Conservation (phyloP, 2,113 vertebrate genomes). For the Zeus faber region DNA sequence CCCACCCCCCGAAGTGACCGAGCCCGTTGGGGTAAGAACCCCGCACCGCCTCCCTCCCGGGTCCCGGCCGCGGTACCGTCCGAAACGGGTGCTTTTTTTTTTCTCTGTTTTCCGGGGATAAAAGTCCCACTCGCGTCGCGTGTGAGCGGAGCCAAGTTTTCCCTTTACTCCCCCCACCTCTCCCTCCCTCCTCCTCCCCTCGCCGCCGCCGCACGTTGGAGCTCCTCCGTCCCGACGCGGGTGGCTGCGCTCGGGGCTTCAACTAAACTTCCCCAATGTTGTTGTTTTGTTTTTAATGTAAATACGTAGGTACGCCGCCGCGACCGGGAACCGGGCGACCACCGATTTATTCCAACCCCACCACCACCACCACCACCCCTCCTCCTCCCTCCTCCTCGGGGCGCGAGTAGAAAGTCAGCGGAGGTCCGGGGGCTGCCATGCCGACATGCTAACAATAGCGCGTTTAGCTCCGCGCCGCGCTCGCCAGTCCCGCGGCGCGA, state of each 20-base stretch:
- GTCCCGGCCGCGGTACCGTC: neutral
- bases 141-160: neutral
- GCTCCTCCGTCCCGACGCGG: no score
- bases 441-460: conserved; percentile 78
- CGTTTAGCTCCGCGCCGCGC: conserved; percentile 70
- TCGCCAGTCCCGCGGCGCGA: no score
- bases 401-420: conserved; percentile 51
- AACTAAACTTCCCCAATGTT: no score
- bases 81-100: no score
- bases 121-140: neutral
- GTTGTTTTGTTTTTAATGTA: no score
- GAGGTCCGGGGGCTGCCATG: conserved; percentile 59
- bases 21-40: conserved; percentile 71
- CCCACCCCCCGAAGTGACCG: conserved; percentile 68
- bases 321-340: no score
- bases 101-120: no score
- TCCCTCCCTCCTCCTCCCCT: no score
- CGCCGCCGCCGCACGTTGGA: no score
- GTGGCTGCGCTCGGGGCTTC: no score
- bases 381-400: conserved; percentile 21
- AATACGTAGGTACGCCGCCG: no score
- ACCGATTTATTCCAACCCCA: no score
- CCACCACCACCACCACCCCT: conserved; percentile 16
- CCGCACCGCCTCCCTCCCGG: neutral
- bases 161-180: neutral